Base-by-base conservation (phyloP, 2,888 invertebrate species). In the Drosophila stalkeri region DNA sequence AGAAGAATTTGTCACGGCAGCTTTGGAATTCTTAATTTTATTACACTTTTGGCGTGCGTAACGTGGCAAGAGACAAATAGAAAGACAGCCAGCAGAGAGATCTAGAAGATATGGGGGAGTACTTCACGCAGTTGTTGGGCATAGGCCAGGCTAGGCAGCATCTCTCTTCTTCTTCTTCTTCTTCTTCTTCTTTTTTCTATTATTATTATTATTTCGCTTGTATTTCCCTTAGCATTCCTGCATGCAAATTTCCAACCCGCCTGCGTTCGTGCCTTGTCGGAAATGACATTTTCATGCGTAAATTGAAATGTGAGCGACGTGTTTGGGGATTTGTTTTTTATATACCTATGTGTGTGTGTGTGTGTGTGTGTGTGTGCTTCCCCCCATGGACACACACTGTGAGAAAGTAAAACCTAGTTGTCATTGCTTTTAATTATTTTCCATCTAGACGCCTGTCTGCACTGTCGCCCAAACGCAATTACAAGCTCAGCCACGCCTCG, bases 271-370 rank as follows among this genome's bases (percentile, higher is more conserved):
- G 56, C 69, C 57, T 55, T 47, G 72, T 83, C 82, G 86, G 77
- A 87, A 86, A 90, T 90, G 88, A 84, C 91, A 91, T 91, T 89
- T 90, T 90, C 89, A 89, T 91, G 91, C 91, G 91, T 91, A 91
- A 91, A 91, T 91, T 91, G 91, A 91, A 91, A 91, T 91, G 90
- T 87, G 90, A 80, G 85, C 86, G 88, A 91, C 91, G 90, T 91
- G 91, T 86, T 88, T 85, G 85, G 82, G 87, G 86, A 87, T 88
- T 86, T 56, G 56, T 65, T 64, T 81, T 55, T 69, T 51, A 51
- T 51, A 51, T 51, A 51, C 49, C 31, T 12, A 9, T 49, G 23
- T 44, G 33, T 39, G 44, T 37, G 20, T 35, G 41, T 55, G 55
- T 55, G n/a, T 54, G 20, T 55, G 59, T 59, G 43, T 59, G 23